A percentile compares a stretch with the other conserved stretches of the same genome.
Evolutionary conservation across 2,113 vertebrate genomes (phyloP).

Genomic region (Oreocharis arfaki): DNA sequence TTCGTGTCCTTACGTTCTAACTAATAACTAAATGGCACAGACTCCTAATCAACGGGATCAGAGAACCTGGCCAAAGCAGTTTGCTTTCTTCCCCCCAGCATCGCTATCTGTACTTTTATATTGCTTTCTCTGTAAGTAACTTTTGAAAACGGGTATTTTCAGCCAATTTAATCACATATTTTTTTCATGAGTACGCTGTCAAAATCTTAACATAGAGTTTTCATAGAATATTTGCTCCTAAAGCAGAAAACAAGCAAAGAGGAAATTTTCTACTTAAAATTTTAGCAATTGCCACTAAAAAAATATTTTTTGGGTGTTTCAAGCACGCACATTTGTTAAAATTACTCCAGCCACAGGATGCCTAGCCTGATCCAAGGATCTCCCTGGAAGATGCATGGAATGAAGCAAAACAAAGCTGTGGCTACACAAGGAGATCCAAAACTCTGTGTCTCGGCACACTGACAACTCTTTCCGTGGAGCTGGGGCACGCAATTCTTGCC

Average conservation of each 20-base stretch:
- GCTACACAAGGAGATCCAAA: not conserved
- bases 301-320: not conserved
- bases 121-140: not conserved
- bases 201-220: not conserved
- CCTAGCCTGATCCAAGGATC: not conserved
- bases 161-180: not conserved
- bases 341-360: not conserved
- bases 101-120: not conserved
- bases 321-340: not conserved
- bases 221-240: not conserved
- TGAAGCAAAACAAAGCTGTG: not conserved
- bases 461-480: rapidly evolving
- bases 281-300: not conserved
- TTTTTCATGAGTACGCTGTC: not conserved
- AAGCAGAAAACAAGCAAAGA: not conserved
- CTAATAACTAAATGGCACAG: slow-evolving; percentile 9
- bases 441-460: not conserved
- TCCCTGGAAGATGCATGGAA: not conserved
- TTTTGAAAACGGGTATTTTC: not conserved
- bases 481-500: not conserved
- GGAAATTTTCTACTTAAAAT: not conserved
- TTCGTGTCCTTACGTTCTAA: slow-evolving; percentile 23
- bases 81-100: not conserved
- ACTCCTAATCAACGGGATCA: not conserved
- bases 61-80: not conserved